These are phyloP conservation scores for Microctenopoma stevenorrisi DNA, from an alignment of 2,797 vertebrate species.

Conservation along the genomic window DNA sequence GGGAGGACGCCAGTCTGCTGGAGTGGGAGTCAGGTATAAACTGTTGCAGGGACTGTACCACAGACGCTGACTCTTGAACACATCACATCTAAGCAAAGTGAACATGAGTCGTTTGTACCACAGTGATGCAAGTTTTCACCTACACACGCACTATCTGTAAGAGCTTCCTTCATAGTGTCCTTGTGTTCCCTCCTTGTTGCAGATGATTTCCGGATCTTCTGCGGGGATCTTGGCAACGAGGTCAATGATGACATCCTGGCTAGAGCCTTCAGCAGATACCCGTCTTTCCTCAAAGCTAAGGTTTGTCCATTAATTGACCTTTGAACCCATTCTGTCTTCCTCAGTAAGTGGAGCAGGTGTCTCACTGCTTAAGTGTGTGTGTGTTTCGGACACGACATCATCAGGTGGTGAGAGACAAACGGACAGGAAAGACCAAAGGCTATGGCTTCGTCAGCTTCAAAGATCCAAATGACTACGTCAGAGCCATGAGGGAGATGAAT, in stretches of 20 bases:
- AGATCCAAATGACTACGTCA: slow-evolving; percentile 93
- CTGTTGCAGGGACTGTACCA: too few relatives aligned
- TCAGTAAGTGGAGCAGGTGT: background rate
- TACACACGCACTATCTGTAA: too few relatives aligned
- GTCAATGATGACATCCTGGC: slow-evolving; percentile 94
- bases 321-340: background rate
- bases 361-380: background rate
- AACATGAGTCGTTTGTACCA: too few relatives aligned
- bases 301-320: background rate
- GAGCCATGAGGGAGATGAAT: slow-evolving; percentile 96
- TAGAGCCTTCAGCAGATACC: slow-evolving; percentile 92
- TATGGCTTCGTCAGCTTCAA: slow-evolving; percentile 96
- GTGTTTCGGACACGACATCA: background rate
- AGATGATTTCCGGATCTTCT: slow-evolving; percentile 97
- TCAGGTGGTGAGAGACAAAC: slow-evolving; percentile 91
- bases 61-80: too few relatives aligned
- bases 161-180: background rate
- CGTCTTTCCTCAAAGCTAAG: slow-evolving; percentile 94
- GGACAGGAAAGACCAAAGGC: slow-evolving; percentile 94
- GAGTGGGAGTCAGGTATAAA: slow-evolving; percentile 91
- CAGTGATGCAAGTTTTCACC: too few relatives aligned
- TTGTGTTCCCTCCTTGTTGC: slow-evolving; percentile 10
- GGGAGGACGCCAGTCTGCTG: slow-evolving; percentile 91
- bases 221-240: slow-evolving; percentile 93
- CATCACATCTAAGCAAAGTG: too few relatives aligned